A percentile compares a stretch with the other conserved stretches of the same genome.
phyloP scores from a whole-genome alignment of 2,888 invertebrate species.

The Bugula neritina region DNA sequence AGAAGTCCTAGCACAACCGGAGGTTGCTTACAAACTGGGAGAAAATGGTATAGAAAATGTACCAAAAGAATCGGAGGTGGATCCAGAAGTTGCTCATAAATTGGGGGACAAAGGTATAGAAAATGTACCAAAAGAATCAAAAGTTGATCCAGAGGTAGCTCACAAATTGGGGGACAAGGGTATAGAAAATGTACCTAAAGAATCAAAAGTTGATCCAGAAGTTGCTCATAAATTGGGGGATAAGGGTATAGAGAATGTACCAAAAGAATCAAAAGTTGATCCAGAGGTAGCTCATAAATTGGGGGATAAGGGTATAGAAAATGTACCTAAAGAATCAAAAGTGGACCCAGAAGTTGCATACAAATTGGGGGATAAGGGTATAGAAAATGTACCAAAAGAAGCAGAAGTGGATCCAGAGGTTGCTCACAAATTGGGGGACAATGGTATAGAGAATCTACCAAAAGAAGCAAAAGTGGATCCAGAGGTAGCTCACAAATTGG shows the following conservation, averaged over 20 bases:
- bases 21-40: constrained; percentile 3
- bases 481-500: neutral
- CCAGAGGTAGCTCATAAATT: constrained; percentile 4
- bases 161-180: constrained; percentile 9
- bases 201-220: neutral
- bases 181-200: neutral
- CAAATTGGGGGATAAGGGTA: constrained; percentile 10
- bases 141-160: neutral
- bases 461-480: neutral
- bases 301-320: neutral
- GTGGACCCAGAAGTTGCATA: neutral
- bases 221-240: constrained; percentile 5
- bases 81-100: neutral
- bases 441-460: neutral
- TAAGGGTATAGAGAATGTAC: constrained; percentile 11
- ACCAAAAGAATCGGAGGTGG: neutral
- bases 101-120: constrained; percentile 15
- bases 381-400: constrained; percentile 12
- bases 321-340: neutral
- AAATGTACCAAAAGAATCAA: neutral
- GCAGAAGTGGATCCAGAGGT: neutral
- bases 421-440: neutral
- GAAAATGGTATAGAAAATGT: neutral
- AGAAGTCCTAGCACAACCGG: neutral
- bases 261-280: neutral